Evolutionary conservation across 2,888 invertebrate species (phyloP).

Genomic region (Drosophila neoperkinsi): DNA sequence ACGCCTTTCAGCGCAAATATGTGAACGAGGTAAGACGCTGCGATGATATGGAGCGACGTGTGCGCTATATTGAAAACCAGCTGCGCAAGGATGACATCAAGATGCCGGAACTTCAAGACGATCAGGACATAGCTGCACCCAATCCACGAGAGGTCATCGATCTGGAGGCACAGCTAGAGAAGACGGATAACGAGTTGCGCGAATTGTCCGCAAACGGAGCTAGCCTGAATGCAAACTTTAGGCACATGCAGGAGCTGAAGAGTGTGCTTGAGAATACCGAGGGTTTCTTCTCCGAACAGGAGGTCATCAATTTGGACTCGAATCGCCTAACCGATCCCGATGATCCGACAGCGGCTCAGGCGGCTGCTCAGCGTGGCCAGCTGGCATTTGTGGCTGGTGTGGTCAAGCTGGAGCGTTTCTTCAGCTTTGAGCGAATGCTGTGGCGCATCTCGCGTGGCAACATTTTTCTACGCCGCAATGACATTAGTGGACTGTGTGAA

Average conservation of each 20-base stretch:
- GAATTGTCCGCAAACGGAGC: constrained; percentile 97
- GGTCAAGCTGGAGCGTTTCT: constrained; percentile 92
- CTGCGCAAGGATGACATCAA: constrained; percentile 90
- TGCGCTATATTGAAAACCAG: constrained; percentile 92
- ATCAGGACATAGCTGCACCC: constrained; percentile 89
- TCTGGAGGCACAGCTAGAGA: constrained; percentile 94
- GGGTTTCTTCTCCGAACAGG: constrained; percentile 83
- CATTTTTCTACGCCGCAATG: constrained; percentile 92
- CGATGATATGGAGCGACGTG: constrained; percentile 93
- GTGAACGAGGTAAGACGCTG: constrained; percentile 93
- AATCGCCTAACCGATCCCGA: constrained; percentile 90
- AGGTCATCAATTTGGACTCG: constrained; percentile 80
- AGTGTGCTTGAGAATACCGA: constrained; percentile 97
- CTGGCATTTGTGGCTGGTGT: constrained; percentile 93
- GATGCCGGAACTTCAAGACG: constrained; percentile 88
- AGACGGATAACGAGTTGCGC: constrained; percentile 97
- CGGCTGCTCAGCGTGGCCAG: constrained; percentile 82
- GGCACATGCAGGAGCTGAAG: constrained; percentile 95
- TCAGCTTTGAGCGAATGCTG: constrained; percentile 93
- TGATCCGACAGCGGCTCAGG: constrained; percentile 84
- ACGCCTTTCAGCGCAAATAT: constrained; percentile 93
- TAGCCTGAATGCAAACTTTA: constrained; percentile 94
- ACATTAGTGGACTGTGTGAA: constrained; percentile 90
- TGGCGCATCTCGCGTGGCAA: constrained; percentile 96
- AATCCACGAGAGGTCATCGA: constrained; percentile 92